These are phyloP conservation scores for Lonchura striata DNA, from an alignment of 2,113 vertebrate species.

Conservation along the genomic window DNA sequence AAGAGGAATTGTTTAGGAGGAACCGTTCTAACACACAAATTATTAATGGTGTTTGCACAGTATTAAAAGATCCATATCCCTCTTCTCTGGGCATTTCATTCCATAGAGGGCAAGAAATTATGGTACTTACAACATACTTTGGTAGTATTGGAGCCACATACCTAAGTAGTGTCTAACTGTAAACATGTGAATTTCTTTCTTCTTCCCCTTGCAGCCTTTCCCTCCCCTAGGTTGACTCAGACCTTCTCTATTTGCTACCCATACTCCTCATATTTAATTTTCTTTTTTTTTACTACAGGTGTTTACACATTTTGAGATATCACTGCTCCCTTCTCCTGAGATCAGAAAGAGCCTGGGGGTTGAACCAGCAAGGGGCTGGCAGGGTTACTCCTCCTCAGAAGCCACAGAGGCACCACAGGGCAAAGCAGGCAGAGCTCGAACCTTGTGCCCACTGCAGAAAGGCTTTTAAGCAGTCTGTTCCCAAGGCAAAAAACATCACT, in stretches of 20 bases:
- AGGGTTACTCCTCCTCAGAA: background rate
- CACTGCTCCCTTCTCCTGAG: background rate
- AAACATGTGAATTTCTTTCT: background rate
- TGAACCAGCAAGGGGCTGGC: background rate
- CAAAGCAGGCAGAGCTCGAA: accelerated
- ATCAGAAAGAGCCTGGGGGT: background rate
- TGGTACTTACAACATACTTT: background rate
- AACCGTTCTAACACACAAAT: background rate
- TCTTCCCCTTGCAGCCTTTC: background rate
- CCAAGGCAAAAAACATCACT: background rate
- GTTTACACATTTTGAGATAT: background rate
- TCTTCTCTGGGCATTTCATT: background rate
- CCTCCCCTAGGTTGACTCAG: background rate
- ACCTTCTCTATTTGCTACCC: background rate
- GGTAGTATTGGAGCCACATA: background rate
- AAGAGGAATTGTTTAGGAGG: background rate
- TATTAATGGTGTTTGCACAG: background rate
- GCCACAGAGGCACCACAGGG: background rate
- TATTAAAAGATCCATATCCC: background rate
- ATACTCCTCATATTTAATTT: background rate
- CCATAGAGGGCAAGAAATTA: background rate
- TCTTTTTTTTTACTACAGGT: accelerated
- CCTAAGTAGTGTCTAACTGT: background rate
- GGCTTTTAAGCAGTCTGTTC: accelerated
- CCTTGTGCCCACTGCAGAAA: background rate